Base-by-base conservation (phyloP, 2,113 vertebrate species). In the Laticauda colubrina region DNA sequence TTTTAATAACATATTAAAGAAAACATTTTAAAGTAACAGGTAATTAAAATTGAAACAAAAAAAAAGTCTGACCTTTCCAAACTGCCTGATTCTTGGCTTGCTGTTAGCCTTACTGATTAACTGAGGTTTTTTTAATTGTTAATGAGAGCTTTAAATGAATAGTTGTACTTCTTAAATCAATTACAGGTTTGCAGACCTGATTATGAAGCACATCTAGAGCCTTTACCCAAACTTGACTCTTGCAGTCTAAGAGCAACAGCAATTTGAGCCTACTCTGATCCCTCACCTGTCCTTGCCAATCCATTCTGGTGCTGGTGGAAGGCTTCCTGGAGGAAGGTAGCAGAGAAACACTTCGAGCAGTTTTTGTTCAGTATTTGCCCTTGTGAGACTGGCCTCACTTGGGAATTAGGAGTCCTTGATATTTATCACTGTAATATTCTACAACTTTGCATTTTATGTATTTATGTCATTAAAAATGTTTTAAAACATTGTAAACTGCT, bases 251-350 rank as follows among this genome's bases (percentile, higher is more conserved):
- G 48, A 55, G 87, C 26, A 23, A 43, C 59, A 53, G 91, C 57
- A 92, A 88, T n/a, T 55, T 55, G 91, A 92, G 51, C 48, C 61
- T 55, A 15, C 59, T 10, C 20, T 92, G 59, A 75, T 55, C 87
- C 91, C 34, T 92, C 91, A 88, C 86, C 91, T 88, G 86, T 55
- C 34, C 23, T 88, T 39, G 59, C 87, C 87, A 88, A 75, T 92
- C 91, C 86, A 55, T 87, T 39, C 23, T 89, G 91, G 24, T n/a
- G 91, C 69, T 34, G 6, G 59, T 23, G 15, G 51, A 51, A 48
- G 6, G 43, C 45, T 26, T 59, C 54, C 3, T 34, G 9, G 18
- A 34, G 64, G 21, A 21, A 53, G 53, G 51, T 34, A 51, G n/a
- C 20, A 24, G 54, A 87, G 85, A 12, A 21, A 87, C 29, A 34